These are phyloP conservation scores for Apodemus speciosus DNA, from an alignment of 2,113 vertebrate genomes.

Conservation along the genomic window DNA sequence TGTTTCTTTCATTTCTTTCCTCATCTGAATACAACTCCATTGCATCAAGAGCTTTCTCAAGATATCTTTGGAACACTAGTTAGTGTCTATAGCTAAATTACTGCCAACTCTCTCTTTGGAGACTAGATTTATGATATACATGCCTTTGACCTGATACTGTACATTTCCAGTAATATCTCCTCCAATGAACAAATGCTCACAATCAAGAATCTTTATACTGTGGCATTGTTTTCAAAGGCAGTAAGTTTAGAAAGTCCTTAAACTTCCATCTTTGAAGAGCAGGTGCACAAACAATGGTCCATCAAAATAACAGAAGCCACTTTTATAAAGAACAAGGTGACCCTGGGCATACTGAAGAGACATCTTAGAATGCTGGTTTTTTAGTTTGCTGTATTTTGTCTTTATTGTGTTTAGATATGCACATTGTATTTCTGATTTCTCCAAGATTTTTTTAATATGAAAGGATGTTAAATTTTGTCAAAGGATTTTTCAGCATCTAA, in stretches of 20 bases:
- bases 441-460: no score
- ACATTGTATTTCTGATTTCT: no score
- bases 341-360: not conserved
- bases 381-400: no score
- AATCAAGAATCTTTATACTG: no score
- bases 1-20: not conserved
- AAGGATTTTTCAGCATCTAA: no score
- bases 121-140: not conserved
- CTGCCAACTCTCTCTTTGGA: not conserved
- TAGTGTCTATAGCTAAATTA: not conserved
- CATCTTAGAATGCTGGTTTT: not conserved
- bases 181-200: not conserved
- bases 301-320: not conserved
- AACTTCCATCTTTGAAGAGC: not conserved
- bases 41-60: not conserved
- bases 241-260: not conserved
- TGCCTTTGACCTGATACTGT: not conserved
- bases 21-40: not conserved
- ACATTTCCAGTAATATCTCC: not conserved
- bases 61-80: not conserved
- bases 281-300: not conserved
- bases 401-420: no score
- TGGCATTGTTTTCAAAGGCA: not conserved
- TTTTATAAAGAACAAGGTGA: not conserved
- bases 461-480: no score